Conservation (phyloP, 2,888 invertebrate genomes). For the Linyphia triangularis region DNA sequence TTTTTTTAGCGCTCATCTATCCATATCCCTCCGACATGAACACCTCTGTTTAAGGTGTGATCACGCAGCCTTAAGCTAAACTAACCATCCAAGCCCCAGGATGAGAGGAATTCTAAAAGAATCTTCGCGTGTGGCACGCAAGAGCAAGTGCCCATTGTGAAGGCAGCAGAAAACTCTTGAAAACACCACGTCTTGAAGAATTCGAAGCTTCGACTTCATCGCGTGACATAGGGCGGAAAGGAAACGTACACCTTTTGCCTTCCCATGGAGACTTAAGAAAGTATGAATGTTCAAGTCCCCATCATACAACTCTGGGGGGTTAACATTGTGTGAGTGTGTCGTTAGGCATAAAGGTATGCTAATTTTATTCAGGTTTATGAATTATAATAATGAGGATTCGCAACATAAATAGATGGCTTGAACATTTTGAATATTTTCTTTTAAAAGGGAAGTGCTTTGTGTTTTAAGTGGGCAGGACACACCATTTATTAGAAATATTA, state of each 20-base stretch:
- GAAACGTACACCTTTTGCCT: conserved; percentile 72
- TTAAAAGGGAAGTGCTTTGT: not conserved
- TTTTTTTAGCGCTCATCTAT: conserved; percentile 45
- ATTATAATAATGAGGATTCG: conserved; percentile 61
- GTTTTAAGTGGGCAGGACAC: not conserved
- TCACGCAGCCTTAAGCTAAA: conserved; percentile 40
- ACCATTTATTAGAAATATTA: not conserved
- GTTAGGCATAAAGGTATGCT: conserved; percentile 67
- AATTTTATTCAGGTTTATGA: conserved; percentile 68
- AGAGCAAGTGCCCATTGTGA: not conserved
- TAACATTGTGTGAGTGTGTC: not conserved
- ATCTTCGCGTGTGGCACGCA: conserved; percentile 55
- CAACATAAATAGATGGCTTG: conserved; percentile 27
- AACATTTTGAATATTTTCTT: not conserved
- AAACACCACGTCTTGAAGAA: conserved; percentile 57
- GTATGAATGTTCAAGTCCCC: conserved; percentile 35
- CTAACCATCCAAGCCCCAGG: not conserved
- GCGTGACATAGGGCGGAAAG: conserved; percentile 44
- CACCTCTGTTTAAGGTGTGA: conserved; percentile 48
- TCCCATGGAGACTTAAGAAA: conserved; percentile 56
- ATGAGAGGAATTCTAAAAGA: conserved; percentile 30
- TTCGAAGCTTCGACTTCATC: conserved; percentile 57
- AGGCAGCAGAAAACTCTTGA: conserved; percentile 46
- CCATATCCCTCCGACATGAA: conserved; percentile 43
- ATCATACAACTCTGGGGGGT: no score